phyloP scores from a whole-genome alignment of 2,797 vertebrate genomes.

The Intellagama lesueurii region DNA sequence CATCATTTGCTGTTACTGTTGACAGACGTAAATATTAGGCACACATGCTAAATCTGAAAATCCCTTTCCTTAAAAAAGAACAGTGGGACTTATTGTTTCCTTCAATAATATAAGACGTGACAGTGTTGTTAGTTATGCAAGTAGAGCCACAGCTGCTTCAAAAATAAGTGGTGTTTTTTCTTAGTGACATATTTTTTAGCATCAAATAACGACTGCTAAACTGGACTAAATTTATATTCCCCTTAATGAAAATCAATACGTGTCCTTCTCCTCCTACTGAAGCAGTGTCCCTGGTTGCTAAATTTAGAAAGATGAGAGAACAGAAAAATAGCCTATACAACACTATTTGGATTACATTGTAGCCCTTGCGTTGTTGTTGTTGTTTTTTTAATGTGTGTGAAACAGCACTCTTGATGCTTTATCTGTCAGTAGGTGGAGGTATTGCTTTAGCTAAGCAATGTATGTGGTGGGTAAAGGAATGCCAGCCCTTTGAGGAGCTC shows the following conservation, averaged over 20 bases:
- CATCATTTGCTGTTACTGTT: too few relatives aligned
- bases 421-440: slow-evolving; percentile 30
- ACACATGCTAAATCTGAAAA: too few relatives aligned
- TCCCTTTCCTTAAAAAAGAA: too few relatives aligned
- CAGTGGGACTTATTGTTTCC: too few relatives aligned
- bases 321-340: neutral
- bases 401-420: neutral
- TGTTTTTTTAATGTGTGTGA: neutral
- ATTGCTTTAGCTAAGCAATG: slow-evolving; percentile 15
- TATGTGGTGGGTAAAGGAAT: neutral
- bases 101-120: neutral
- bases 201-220: neutral
- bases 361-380: neutral
- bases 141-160: neutral
- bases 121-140: neutral
- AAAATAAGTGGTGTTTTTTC: neutral
- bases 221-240: neutral
- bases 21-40: too few relatives aligned
- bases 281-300: neutral
- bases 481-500: neutral
- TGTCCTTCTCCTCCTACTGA: neutral
- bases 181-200: neutral
- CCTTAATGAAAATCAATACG: neutral
- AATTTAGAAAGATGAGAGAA: neutral
- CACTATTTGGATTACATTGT: neutral